Evolutionary conservation across 2,888 invertebrate species (phyloP).

Genomic region (Platynereis dumerilii): DNA sequence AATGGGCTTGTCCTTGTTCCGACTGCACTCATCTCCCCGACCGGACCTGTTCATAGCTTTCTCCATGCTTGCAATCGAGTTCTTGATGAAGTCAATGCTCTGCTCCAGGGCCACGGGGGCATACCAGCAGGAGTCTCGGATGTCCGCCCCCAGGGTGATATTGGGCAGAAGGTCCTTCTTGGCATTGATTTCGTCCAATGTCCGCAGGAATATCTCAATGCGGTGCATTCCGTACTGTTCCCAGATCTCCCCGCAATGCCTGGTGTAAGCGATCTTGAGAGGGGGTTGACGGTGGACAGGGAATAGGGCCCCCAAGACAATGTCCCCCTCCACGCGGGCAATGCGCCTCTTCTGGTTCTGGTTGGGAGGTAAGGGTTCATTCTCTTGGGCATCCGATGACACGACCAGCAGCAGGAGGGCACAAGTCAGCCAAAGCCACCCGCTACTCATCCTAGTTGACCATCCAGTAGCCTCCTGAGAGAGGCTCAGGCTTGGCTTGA

Average conservation of each 20-base stretch:
- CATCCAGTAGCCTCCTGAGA: too few species aligned
- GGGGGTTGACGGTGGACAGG: constrained; percentile 68
- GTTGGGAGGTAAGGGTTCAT: not conserved
- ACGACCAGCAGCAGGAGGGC: too few species aligned
- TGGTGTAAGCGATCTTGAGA: constrained; percentile 49
- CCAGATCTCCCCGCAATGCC: constrained; percentile 71
- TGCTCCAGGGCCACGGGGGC: constrained; percentile 80
- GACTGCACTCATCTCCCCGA: constrained; percentile 24
- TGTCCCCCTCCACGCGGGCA: constrained; percentile 66
- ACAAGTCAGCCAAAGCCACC: too few species aligned
- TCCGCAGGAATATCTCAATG: constrained; percentile 67
- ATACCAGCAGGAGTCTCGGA: constrained; percentile 83
- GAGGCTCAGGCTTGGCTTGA: too few species aligned
- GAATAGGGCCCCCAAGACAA: constrained; percentile 69
- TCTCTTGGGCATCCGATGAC: not conserved
- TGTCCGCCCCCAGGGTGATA: constrained; percentile 73
- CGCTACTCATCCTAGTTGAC: too few species aligned
- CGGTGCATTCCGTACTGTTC: constrained; percentile 81
- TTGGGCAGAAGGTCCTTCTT: constrained; percentile 68
- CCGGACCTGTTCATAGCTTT: constrained; percentile 24
- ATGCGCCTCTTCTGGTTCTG: constrained; percentile 30
- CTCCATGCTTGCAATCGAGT: constrained; percentile 65
- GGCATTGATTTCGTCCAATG: constrained; percentile 67
- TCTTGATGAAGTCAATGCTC: constrained; percentile 77
- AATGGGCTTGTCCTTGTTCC: constrained; percentile 58